A percentile compares a stretch with the other conserved stretches of the same genome.
These are phyloP conservation scores for Amia ocellicauda DNA, from an alignment of 2,113 vertebrate species.

Conservation along the genomic window DNA sequence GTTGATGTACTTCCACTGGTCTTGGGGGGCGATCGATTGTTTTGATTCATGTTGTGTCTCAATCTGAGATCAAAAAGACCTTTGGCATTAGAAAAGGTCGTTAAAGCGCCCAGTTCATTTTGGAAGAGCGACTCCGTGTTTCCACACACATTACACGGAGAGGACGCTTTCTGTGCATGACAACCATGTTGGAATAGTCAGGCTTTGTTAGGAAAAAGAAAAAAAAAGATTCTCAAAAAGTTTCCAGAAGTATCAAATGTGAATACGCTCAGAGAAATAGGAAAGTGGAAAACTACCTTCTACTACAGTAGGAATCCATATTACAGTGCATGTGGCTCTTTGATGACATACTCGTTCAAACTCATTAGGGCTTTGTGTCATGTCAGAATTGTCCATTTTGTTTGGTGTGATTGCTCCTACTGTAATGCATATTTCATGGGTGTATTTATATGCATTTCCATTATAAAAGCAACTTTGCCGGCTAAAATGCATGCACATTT, in stretches of 20 bases:
- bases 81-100: slow-evolving; percentile 51
- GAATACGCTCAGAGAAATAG: too few species aligned
- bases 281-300: too few species aligned
- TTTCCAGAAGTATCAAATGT: too few species aligned
- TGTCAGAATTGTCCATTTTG: slow-evolving; percentile 8
- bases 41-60: slow-evolving; percentile 55
- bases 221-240: too few species aligned
- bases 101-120: slow-evolving; percentile 19
- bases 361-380: too few species aligned
- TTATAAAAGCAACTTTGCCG: too few species aligned
- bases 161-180: background rate
- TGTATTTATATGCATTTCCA: background rate
- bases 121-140: background rate
- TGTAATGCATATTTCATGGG: background rate
- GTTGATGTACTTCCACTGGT: slow-evolving; percentile 35
- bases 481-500: background rate
- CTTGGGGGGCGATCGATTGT: slow-evolving; percentile 47
- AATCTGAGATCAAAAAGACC: slow-evolving; percentile 54
- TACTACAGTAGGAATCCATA: too few species aligned
- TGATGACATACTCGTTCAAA: too few species aligned
- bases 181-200: too few species aligned
- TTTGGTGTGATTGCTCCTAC: background rate
- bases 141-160: too few species aligned
- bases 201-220: too few species aligned
- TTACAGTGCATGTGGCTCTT: too few species aligned